Conservation (phyloP, 1,140 invertebrate genomes). For the Bicyclus anynana region DNA sequence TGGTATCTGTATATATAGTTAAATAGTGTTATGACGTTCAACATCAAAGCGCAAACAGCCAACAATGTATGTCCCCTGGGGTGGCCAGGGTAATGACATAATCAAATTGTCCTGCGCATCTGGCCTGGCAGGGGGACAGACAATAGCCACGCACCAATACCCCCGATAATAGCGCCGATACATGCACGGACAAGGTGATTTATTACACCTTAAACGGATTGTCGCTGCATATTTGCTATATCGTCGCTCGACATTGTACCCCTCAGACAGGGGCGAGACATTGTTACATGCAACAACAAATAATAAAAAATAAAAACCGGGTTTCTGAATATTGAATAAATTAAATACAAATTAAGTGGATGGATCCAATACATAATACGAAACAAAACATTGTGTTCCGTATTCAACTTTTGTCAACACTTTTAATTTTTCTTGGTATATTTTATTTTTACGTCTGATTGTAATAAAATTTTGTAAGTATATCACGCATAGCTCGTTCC, state of each 20-base stretch:
- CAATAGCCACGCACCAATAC: slow-evolving; percentile 50
- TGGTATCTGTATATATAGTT: not conserved
- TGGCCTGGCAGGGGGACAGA: slow-evolving; percentile 27
- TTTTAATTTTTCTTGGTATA: too few relatives aligned
- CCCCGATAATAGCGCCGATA: slow-evolving; percentile 52
- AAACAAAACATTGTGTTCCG: too few relatives aligned
- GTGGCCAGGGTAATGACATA: slow-evolving; percentile 45
- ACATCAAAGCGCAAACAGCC: slow-evolving; percentile 12
- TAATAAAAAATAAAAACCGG: too few relatives aligned
- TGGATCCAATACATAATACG: too few relatives aligned
- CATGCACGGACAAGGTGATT: slow-evolving; percentile 42
- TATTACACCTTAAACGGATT: slow-evolving; percentile 62
- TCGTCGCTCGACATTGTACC: not conserved
- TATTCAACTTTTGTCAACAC: too few relatives aligned
- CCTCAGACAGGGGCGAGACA: not conserved
- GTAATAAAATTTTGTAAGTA: too few relatives aligned
- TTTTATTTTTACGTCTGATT: too few relatives aligned
- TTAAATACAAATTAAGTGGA: too few relatives aligned
- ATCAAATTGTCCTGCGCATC: slow-evolving; percentile 56
- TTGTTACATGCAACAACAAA: too few relatives aligned
- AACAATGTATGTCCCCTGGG: slow-evolving; percentile 22
- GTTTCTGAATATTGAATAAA: too few relatives aligned
- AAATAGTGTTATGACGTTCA: slow-evolving; percentile 13
- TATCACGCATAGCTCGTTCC: too few relatives aligned
- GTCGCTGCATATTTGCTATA: slow-evolving; percentile 26